Evolutionary conservation across 2,797 vertebrate genomes (phyloP), one percentile per base, ranked within the genome.

Genomic region (Rousettus madagascariensis): DNA sequence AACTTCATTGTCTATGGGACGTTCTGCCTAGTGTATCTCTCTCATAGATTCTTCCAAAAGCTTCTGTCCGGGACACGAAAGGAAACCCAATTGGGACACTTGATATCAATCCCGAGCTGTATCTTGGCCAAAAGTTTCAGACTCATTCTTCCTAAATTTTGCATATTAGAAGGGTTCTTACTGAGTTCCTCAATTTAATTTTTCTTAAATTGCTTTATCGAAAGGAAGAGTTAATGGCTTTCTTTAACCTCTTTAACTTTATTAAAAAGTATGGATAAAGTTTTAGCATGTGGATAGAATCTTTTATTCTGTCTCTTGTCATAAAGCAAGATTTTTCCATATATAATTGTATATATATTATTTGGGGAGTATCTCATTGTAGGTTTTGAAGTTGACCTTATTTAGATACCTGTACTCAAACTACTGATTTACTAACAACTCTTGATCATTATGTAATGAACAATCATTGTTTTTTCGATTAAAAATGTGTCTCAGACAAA

Each of bases 21-120:
- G 19, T 86, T 68, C 61, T 20, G 92, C 63, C 86, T 89, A 86
- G 28, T 26, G 6, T 96, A 61, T 96, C 57, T 91, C 82, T 41
- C 63, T 90, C 80, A 86, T 71, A 87, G 75, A 38, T 69, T 71
- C 28, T 87, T 82, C 22, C 43, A 75, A 86, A 38, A 33, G 79
- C 26, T 41, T 55, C 69, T 63, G 24, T 84, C 26, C 46, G 36
- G 30, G 9, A n/a, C 13, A 74, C 43, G 30, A 30, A 38, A 43
- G 53, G 63, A 92, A 90, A 20, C 12, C 8, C 8, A 6, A 36
- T 38, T 2, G 55, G 33, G 17, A 6, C 10, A 0, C n/a, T 59
- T 4, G 7, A 6, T 19, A 19, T 55, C 65, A 84, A 8, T 38
- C 30, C 57, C 6, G 11, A 79, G 30, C 30, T 6, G 1, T 63